A percentile compares a stretch with the other conserved stretches of the same genome.
phyloP scores from a whole-genome alignment of 2,797 vertebrate species.

The Rhadinocentrus ornatus region DNA sequence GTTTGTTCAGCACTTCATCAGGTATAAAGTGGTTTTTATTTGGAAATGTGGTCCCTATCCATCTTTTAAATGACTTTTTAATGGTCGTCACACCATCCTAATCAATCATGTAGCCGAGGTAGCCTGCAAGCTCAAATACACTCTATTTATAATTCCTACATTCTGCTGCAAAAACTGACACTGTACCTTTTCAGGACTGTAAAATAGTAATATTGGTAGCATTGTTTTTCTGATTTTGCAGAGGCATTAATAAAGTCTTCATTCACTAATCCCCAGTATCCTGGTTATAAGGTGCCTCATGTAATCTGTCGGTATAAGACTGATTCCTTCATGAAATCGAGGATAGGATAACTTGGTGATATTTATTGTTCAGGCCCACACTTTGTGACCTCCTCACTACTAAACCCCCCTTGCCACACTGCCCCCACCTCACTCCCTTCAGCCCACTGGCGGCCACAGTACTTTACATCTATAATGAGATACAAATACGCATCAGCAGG shows the following conservation, averaged over 20 bases:
- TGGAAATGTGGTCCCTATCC: slow-evolving; percentile 86
- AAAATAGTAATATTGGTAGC: slow-evolving; percentile 32
- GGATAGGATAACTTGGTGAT: slow-evolving; percentile 29
- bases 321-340: slow-evolving; percentile 10
- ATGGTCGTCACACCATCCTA: slow-evolving; percentile 85
- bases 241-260: slow-evolving; percentile 41
- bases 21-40: slow-evolving; percentile 87
- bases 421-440: slow-evolving; percentile 32
- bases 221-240: slow-evolving; percentile 43
- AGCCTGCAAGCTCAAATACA: slow-evolving; percentile 75
- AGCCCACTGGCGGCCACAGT: slow-evolving; percentile 48
- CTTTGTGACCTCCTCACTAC: slow-evolving; percentile 43
- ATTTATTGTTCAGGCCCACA: slow-evolving; percentile 43
- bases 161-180: slow-evolving; percentile 65
- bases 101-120: slow-evolving; percentile 84
- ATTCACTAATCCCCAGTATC: slow-evolving; percentile 17
- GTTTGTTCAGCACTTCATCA: slow-evolving; percentile 86
- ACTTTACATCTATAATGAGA: slow-evolving; percentile 87
- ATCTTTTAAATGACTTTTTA: slow-evolving; percentile 90
- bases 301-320: slow-evolving; percentile 36
- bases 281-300: slow-evolving; percentile 10
- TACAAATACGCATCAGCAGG: slow-evolving; percentile 88
- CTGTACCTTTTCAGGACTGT: slow-evolving; percentile 42
- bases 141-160: slow-evolving; percentile 78
- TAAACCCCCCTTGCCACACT: slow-evolving; percentile 47